Evolutionary conservation across 2,888 invertebrate species (phyloP).

Genomic region (Agonopterix alstromeriana): DNA sequence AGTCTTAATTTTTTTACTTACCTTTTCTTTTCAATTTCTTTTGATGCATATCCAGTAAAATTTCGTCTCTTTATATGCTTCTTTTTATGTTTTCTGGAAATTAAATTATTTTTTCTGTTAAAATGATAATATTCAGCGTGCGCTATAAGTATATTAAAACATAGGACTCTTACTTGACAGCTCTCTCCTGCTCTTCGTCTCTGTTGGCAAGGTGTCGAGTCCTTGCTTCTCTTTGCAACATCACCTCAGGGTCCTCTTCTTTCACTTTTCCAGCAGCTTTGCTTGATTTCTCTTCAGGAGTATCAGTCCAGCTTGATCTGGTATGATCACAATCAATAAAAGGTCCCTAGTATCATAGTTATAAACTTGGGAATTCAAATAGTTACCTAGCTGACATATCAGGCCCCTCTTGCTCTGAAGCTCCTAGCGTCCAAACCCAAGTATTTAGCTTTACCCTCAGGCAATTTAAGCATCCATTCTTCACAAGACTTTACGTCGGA

Average conservation of each 20-base stretch:
- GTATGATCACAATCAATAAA: background rate
- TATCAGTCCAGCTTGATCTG: conserved; percentile 92
- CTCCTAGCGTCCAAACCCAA: conserved; percentile 86
- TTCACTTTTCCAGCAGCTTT: conserved; percentile 54
- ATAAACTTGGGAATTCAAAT: background rate
- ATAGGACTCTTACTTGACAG: conserved; percentile 61
- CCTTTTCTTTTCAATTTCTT: conserved; percentile 85
- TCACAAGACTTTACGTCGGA: conserved; percentile 79
- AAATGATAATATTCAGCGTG: too few species aligned
- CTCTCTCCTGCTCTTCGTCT: conserved; percentile 80
- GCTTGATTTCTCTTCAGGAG: conserved; percentile 82
- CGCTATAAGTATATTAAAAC: too few species aligned
- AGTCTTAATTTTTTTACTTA: conserved; percentile 23
- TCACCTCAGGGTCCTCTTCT: conserved; percentile 56
- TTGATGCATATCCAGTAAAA: conserved; percentile 87
- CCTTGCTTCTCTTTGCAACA: conserved; percentile 67
- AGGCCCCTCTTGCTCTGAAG: conserved; percentile 85
- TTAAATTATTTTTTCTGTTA: background rate
- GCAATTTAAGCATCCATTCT: conserved; percentile 94
- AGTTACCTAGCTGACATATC: conserved; percentile 84
- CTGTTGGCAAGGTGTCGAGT: conserved; percentile 64
- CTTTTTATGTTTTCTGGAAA: conserved; percentile 77
- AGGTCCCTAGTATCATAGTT: background rate
- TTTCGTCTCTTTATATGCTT: conserved; percentile 84
- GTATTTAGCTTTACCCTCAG: conserved; percentile 82